Base-by-base conservation (phyloP, 2,113 vertebrate species). In the Grallaria varia region DNA sequence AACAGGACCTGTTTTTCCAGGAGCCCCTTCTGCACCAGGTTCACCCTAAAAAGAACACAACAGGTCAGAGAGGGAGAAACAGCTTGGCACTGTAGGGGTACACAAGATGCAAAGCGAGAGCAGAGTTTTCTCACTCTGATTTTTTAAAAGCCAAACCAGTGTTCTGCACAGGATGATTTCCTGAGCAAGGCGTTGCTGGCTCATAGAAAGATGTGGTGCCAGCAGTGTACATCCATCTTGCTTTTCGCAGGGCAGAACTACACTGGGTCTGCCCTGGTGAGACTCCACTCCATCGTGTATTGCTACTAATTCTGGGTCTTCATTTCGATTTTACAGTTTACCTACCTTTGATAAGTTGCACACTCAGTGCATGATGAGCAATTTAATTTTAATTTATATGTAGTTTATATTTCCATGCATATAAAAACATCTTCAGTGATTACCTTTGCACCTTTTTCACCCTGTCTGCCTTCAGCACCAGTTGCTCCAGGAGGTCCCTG, bases 371-470 rank as follows among this genome's bases (percentile, higher is more conserved):
- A 53, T 39, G 18, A 67, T 40, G 60, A 92, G 13, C 4, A 35
- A 47, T 50, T 92, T 71, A 63, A 4, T 53, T 89, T 47, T 56
- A 4, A 60, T 52, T 86, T 60, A 55, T 45, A 84, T n/a, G 33
- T 16, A 56, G n/a, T 49, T 86, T 50, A 10, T 20, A 62, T 75
- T 81, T 75, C 21, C 23, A 37, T 52, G 13, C 5, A 47, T 16
- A n/a, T n/a, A 24, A 73, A 85, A 91, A 55, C 44, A 8, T 23
- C 11, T 25, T 31, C 25, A 42, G 5, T 24, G 17, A 60, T 98
- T 98, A 99, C 99, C 99, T 99, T 99, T 69, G 99, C 98, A 58
- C 99, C 99, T 97, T 99, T 99, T 98, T 99, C 99, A 79, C 99
- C 99, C 98, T 99, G 99, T 86, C 99, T 99, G 97, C 99, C 99